Evolutionary conservation across 2,888 invertebrate genomes (phyloP), one percentile per base, ranked within the genome.

Genomic region (Ptilodon capucinus): DNA sequence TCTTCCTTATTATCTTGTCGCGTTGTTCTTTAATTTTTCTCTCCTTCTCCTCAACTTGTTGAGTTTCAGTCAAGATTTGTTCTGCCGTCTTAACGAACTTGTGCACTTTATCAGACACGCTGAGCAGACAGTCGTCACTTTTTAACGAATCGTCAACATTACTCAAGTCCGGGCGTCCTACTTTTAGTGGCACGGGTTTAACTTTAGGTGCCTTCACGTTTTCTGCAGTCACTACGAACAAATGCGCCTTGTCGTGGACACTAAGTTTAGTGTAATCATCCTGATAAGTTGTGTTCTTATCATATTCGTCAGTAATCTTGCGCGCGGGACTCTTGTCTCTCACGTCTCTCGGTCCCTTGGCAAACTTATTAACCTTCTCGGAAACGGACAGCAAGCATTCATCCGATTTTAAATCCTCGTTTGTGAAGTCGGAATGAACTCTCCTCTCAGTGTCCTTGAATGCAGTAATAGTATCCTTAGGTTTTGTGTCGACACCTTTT

Each of bases 291-390:
- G 93, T 93, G 40, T 86, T 74, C 49, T 88, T 92, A 54, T 94
- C 93, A 63, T 92, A 91, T 60, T 84, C 86, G 56, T 90, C 76
- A 57, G 84, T 46, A 55, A 87, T 84, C 40, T 87, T 90, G 8
- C 87, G 80, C 0, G 81, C 74, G n/a, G 86, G 84, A 44, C 82
- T 88, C 44, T 62, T 79, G 13, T 85, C 84, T 68, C 87, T 91
- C 23, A 77, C 81, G 52, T 87, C 68, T 25, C 55, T 67, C 11
- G 81, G 74, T 1, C 81, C 84, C 61, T 84, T 93, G n/a, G 93
- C 93, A 71, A 94, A 95, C 64, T 94, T 94, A 25, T 91, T 91
- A 0, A 95, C 94, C 76, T 95, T 95, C 70, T 94, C 93, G 34
- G 94, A 93, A 7, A 95, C 94, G 42, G 94, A 93, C 19, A 95